Evolutionary conservation across 1,140 invertebrate species (phyloP), one percentile per base, ranked within the genome.

Genomic region (Atta colombica): DNA sequence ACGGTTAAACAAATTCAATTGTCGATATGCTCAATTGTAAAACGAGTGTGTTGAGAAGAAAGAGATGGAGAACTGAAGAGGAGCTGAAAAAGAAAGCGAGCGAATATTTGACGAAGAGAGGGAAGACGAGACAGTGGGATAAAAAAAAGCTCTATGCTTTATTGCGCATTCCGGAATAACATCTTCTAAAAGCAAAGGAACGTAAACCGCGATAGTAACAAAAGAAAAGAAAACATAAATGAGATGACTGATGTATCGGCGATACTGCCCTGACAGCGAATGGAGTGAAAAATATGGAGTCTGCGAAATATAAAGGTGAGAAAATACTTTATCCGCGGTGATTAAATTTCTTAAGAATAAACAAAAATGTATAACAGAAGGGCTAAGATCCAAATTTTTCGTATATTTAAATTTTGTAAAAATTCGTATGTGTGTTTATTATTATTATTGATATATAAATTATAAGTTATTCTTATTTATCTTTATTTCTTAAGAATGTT

Each of bases 1-100:
- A 39, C 21, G 65, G 18, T 25, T 58, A 71, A 45, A 39, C 10
- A 58, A 58, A 71, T 58, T 81, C 66, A 49, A 69, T 68, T 25
- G 25, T 45, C 18, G 21, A 4, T 55, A 45, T 5, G 45, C 58
- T 71, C 8, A n/a, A 65, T 65, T 35, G 60, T 31, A n/a, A 65
- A 65, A 77, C 3, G 18, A 49, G 39, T 3, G 31, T 31, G 8
- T 49, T 7, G 35, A 21, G 3, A 6, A 18, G 18, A 28, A 39
- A n/a, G 53, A 25, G 16, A 28, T 2, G 12, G 8, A 21, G 28
- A 28, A 25, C 1, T 6, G 18, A 35, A 12, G 14, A n/a, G 31
- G 21, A 28, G 5, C 1, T 10, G 58, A 31, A 21, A 16, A 61
- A 45, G 2, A 45, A 45, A n/a, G 8, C 35, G 25, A 39, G 16